A percentile compares a stretch with the other conserved stretches of the same genome.
Evolutionary conservation across 2,113 vertebrate species (phyloP).

Genomic region (Oncorhynchus nerka): DNA sequence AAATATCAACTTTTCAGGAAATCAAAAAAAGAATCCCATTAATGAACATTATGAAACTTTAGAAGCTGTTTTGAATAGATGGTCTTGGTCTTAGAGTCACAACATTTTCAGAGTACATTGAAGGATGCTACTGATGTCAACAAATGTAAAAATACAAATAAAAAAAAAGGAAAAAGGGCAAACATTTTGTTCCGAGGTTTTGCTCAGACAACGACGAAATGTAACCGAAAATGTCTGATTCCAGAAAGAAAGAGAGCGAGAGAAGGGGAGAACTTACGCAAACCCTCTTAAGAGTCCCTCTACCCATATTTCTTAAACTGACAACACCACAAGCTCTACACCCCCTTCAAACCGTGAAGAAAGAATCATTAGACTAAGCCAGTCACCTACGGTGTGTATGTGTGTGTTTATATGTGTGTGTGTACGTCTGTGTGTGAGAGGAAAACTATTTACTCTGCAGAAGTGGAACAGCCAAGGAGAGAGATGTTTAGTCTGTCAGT

Average conservation of each 20-base stretch:
- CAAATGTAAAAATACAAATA: too few species aligned
- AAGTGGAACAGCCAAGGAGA: slow-evolving; percentile 72
- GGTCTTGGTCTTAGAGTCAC: too few species aligned
- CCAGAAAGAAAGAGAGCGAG: slow-evolving; percentile 10
- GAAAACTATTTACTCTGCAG: slow-evolving; percentile 73
- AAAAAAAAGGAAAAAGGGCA: too few species aligned
- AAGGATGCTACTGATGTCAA: too few species aligned
- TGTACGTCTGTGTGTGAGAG: slow-evolving; percentile 36
- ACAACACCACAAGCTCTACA: slow-evolving; percentile 35
- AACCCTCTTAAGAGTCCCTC: slow-evolving; percentile 14
- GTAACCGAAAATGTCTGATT: slow-evolving; percentile 9
- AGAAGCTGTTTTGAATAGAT: too few species aligned
- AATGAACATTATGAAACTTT: too few species aligned
- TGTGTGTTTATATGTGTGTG: background rate
- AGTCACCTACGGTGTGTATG: slow-evolving; percentile 36
- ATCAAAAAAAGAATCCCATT: too few species aligned
- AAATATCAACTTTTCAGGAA: too few species aligned
- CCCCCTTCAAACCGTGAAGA: slow-evolving; percentile 41
- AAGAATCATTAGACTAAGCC: slow-evolving; percentile 59
- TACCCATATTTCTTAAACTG: slow-evolving; percentile 24
- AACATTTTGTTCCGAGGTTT: too few species aligned
- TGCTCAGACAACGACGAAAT: too few species aligned
- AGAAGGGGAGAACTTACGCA: slow-evolving; percentile 9
- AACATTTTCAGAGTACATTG: too few species aligned
- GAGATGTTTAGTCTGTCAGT: slow-evolving; percentile 80